These are phyloP conservation scores for Labeo rohita DNA, from an alignment of 2,113 vertebrate genomes.

Conservation along the genomic window DNA sequence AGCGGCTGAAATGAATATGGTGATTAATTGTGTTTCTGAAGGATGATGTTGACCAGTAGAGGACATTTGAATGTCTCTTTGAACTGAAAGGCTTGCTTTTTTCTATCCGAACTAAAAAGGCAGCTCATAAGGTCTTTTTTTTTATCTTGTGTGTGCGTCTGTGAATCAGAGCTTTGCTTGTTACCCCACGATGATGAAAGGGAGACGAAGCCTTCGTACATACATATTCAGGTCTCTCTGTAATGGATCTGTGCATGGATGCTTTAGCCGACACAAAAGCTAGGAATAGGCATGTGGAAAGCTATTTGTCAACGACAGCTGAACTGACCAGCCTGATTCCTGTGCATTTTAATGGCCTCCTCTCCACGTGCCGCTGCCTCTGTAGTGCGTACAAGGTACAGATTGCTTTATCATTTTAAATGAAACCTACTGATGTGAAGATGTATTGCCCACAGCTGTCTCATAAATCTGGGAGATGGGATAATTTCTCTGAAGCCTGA, in stretches of 20 bases:
- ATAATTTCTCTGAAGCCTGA: conserved; percentile 18
- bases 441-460: conserved; percentile 31
- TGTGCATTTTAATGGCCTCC: conserved; percentile 48
- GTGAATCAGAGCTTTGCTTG: conserved; percentile 43
- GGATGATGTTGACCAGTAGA: conserved; percentile 36
- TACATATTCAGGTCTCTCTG: conserved; percentile 54
- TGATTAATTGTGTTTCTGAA: conserved; percentile 3
- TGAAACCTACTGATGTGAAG: conserved; percentile 44
- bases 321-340: conserved; percentile 42
- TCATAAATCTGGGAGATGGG: conserved; percentile 3
- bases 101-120: conserved; percentile 37
- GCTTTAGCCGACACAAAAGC: conserved; percentile 44
- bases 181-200: conserved; percentile 51
- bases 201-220: conserved; percentile 43
- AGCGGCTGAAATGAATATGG: not conserved
- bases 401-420: conserved; percentile 42
- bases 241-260: conserved; percentile 41
- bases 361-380: not conserved
- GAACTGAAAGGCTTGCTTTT: conserved; percentile 44
- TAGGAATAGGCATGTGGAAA: conserved; percentile 40
- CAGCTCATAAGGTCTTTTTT: conserved; percentile 32
- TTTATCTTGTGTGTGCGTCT: not conserved
- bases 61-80: conserved; percentile 46
- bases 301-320: conserved; percentile 62
- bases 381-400: not conserved